Evolutionary conservation across 2,113 vertebrate species (phyloP), one percentile per base, ranked within the genome.

Genomic region (Nannospalax galili): DNA sequence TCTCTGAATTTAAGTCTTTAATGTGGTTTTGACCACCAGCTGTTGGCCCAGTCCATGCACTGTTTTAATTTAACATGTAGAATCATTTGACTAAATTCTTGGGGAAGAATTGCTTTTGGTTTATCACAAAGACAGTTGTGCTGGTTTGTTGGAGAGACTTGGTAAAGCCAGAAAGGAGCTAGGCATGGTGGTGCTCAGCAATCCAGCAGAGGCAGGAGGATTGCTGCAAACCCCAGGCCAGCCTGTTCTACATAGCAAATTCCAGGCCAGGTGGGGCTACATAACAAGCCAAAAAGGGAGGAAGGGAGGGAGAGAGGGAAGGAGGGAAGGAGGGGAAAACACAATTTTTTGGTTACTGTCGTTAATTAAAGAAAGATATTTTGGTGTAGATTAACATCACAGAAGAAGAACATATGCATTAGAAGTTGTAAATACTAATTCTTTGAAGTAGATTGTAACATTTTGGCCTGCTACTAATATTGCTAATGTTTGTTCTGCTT

Each of bases 21-120:
- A 69, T 80, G 75, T 52, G 77, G 77, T 93, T 97, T 56, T 98
- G 94, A 92, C 69, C 65, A 92, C 67, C 37, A 88, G 42, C 56
- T 89, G 28, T 45, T 20, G 9, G 19, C 60, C 75, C 67, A 15
- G 95, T 97, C 56, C 91, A 56, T 87, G 89, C 65, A 88, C 60
- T 40, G 20, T 96, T 96, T 95, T 96, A 97, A 97, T 97, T 97
- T 96, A 97, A 88, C 81, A 92, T 0, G 8, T 73, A 93, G 94
- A 98, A 82, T 93, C 93, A 90, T 95, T 98, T 97, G 79, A 95
- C 95, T 98, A 95, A 90, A 42, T 92, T 98, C 95, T 93, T 88
- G 86, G 88, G 1, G 72, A 96, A 95, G 52, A 96, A 45, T 75
- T 91, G 92, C 86, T 74, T 93, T 95, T 95, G 81, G 52, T 56